Base-by-base conservation (phyloP, 2,113 vertebrate species). In the Rhizomys pruinosus region DNA sequence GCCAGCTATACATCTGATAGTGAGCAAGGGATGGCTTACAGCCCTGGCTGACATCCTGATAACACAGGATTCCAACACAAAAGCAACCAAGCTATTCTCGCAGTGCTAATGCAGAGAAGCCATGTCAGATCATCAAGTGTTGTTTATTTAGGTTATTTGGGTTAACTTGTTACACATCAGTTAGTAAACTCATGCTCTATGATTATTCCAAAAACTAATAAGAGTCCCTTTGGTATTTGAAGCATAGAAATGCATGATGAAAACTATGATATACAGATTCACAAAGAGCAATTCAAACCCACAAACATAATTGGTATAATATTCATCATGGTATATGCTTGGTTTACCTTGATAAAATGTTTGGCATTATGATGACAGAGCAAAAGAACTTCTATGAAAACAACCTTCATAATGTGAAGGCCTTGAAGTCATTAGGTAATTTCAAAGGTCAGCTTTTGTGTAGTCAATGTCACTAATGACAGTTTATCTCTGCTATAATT, bases 391-490 rank as follows among this genome's bases (percentile, higher is more conserved):
- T 84, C 39, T 73, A 44, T 86, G 74, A 85, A 91, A 94, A 94
- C 79, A 94, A 59, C 39, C n/a, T 79, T 71, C 66, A 39, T 7
- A 80, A 20, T 32, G 80, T 61, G 47, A 78, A 87, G 73, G n/a
- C 59, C 55, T 47, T 69, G 12, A 93, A 91, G 77, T 84, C 79
- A 92, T 9, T 91, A 66, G 89, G 57, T 64, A 72, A 79, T 93
- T 94, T 84, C 64, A 94, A 94, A 96, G 87, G 84, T 85, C 66
- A 92, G 90, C 1, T 16, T 87, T 80, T 63, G n/a, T 44, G 47
- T 84, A 92, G 27, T 52, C 89, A 92, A 91, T 94, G 76, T 85
- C 87, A 96, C 72, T 89, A 79, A 81, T 34, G 34, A 61, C 80
- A 84, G 32, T 90, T 61, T 85, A 59, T 93, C 34, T 37, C 73